phyloP scores from a whole-genome alignment of 2,888 invertebrate genomes.

The Trissolcus japonicus region DNA sequence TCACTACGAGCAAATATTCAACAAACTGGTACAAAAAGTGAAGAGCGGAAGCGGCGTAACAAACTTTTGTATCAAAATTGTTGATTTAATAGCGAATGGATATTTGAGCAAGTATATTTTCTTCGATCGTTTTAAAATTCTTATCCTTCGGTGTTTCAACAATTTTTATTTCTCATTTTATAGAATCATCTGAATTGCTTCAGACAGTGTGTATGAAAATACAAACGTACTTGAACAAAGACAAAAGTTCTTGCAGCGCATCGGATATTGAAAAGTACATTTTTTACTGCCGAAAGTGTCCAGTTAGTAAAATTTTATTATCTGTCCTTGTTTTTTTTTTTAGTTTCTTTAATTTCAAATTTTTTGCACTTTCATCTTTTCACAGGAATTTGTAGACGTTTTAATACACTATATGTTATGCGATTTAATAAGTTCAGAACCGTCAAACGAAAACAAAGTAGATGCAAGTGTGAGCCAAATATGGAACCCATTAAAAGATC shows the following conservation, averaged over 20 bases:
- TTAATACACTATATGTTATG: conserved; percentile 64
- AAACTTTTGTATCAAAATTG: conserved; percentile 66
- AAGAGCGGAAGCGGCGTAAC: conserved; percentile 52
- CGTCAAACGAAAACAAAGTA: conserved; percentile 27
- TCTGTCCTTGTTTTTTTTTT: not conserved
- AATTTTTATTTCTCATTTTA: not conserved
- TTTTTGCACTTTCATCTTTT: conserved; percentile 18
- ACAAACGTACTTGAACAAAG: conserved; percentile 59
- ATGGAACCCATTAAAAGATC: conserved; percentile 64
- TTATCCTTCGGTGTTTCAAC: not conserved
- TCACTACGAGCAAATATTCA: conserved; percentile 56
- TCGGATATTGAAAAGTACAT: conserved; percentile 61
- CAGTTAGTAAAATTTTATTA: conserved; percentile 55
- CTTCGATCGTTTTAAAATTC: not conserved
- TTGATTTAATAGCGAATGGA: conserved; percentile 61
- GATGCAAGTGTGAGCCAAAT: conserved; percentile 60
- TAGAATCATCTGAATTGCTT: conserved; percentile 59
- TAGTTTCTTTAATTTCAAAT: conserved; percentile 1
- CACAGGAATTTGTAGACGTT: conserved; percentile 65
- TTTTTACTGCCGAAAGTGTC: conserved; percentile 61
- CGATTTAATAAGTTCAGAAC: conserved; percentile 60
- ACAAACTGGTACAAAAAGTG: conserved; percentile 54
- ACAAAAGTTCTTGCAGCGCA: conserved; percentile 61
- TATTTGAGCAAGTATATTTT: conserved; percentile 60
- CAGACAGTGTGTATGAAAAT: conserved; percentile 64